phyloP scores from a whole-genome alignment of 2,888 invertebrate genomes.

The Pheosia gnoma region DNA sequence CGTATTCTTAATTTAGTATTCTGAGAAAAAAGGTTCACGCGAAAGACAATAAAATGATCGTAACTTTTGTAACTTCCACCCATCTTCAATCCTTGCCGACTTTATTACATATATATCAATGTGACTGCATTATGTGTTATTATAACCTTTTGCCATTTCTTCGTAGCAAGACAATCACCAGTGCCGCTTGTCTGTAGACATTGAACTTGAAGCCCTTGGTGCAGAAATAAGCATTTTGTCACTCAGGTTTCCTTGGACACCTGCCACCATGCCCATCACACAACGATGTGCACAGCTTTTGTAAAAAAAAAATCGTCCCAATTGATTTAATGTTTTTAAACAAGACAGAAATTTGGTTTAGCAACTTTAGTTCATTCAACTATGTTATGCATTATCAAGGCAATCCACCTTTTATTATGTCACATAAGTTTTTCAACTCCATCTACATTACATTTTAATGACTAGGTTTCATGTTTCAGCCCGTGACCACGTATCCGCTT shows the following conservation, averaged over 20 bases:
- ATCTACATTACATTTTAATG: not conserved
- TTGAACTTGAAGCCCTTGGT: conserved; percentile 57
- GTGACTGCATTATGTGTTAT: not conserved
- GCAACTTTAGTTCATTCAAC: conserved; percentile 7
- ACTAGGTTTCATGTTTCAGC: conserved; percentile 4
- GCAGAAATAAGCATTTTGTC: conserved; percentile 51
- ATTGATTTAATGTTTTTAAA: not conserved
- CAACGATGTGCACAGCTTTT: conserved; percentile 16
- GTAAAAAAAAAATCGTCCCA: conserved; percentile 21
- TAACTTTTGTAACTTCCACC: not conserved
- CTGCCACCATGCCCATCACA: conserved; percentile 45
- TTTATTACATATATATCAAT: not conserved
- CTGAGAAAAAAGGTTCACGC: not conserved
- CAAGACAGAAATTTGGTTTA: not conserved
- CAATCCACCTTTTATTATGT: conserved; percentile 2
- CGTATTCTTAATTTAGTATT: not conserved
- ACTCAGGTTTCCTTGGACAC: conserved; percentile 56
- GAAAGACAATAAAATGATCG: not conserved
- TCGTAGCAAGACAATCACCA: not conserved
- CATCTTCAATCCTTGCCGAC: not conserved
- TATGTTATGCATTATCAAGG: conserved; percentile 11
- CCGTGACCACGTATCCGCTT: conserved; percentile 11
- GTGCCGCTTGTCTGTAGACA: conserved; percentile 24
- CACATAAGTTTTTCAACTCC: not conserved
- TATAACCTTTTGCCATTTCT: not conserved